Percentiles rank a stretch among this genome's conserved stretches.
These are phyloP conservation scores for Enteromius radiatus DNA, from an alignment of 2,797 vertebrate genomes.

Conservation along the genomic window DNA sequence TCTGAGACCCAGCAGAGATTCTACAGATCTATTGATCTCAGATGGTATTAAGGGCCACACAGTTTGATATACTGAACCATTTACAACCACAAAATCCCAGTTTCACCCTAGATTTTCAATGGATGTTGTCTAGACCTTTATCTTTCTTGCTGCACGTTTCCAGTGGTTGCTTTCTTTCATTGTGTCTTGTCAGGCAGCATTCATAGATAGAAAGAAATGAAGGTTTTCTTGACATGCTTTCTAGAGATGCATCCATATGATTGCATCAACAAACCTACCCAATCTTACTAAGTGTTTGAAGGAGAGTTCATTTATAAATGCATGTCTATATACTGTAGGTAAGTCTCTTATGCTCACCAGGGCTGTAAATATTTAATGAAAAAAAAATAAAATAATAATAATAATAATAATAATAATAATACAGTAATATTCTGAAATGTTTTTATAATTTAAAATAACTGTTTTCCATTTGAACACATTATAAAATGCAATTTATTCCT, in stretches of 20 bases:
- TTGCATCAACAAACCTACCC: background rate
- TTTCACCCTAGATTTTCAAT: slow-evolving; percentile 12
- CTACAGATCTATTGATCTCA: slow-evolving; percentile 28
- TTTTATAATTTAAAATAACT: background rate
- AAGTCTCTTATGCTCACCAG: background rate
- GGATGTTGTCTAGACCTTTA: background rate
- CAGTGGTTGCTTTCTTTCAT: background rate
- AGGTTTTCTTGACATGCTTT: background rate
- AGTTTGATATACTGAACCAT: slow-evolving; percentile 26
- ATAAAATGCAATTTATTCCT: background rate
- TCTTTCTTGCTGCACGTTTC: background rate
- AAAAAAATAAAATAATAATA: background rate
- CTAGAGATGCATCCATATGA: background rate
- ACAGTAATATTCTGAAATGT: background rate
- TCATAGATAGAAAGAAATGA: background rate
- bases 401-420: too few relatives aligned
- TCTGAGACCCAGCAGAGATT: slow-evolving; percentile 12
- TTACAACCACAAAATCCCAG: slow-evolving; percentile 21
- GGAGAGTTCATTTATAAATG: background rate
- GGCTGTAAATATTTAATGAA: background rate
- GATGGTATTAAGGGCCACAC: slow-evolving; percentile 35
- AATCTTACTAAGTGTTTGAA: background rate
- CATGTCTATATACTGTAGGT: background rate
- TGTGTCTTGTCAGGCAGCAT: background rate
- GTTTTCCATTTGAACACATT: background rate